Evolutionary conservation across 2,113 vertebrate genomes (phyloP).

Genomic region (Gulo gulo): DNA sequence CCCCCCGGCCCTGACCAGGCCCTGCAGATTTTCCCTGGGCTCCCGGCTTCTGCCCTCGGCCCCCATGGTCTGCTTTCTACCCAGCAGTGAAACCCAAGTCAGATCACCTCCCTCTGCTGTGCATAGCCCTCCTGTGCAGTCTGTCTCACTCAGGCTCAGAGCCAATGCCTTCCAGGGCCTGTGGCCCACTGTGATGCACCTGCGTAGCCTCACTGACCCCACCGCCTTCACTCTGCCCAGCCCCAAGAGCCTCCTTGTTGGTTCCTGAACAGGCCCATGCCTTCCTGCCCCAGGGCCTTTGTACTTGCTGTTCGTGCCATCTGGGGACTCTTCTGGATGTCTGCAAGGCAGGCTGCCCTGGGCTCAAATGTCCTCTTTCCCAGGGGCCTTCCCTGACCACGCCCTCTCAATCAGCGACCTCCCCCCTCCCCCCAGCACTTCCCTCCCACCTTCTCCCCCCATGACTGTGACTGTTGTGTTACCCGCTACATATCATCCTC

Average conservation of each 20-base stretch:
- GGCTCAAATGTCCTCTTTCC: not conserved
- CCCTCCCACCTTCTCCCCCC: not conserved
- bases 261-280: not conserved
- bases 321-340: not conserved
- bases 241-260: not conserved
- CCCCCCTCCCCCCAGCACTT: fast-evolving
- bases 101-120: not conserved
- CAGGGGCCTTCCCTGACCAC: not conserved
- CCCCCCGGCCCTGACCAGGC: no score
- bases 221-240: fast-evolving
- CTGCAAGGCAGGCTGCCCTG: not conserved
- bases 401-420: not conserved
- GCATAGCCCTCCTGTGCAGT: fast-evolving
- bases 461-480: not conserved
- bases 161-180: not conserved
- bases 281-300: not conserved
- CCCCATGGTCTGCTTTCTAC: not conserved
- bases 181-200: fast-evolving
- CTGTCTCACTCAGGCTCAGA: not conserved
- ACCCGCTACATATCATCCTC: not conserved
- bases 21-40: not conserved
- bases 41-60: not conserved
- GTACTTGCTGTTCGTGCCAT: not conserved
- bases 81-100: not conserved
- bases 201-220: not conserved